A percentile compares a stretch with the other conserved stretches of the same genome.
These are phyloP conservation scores for Coptodon rendalli DNA, from an alignment of 2,113 vertebrate genomes.

Conservation along the genomic window DNA sequence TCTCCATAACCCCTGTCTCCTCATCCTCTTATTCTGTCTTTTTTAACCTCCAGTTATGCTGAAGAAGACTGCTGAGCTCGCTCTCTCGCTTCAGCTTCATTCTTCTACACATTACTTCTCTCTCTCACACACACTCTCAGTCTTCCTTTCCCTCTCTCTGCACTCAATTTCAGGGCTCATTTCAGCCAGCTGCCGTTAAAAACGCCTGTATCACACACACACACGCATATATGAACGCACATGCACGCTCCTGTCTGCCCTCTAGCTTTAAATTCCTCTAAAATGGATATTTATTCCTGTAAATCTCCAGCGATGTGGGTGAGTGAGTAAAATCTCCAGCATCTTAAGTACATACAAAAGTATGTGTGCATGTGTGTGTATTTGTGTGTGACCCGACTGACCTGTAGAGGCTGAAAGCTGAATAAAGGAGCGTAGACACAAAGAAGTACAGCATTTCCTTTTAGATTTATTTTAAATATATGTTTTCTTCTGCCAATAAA, in stretches of 20 bases:
- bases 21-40: neutral
- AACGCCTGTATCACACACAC: neutral
- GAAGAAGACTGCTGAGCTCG: neutral
- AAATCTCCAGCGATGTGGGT: conserved; percentile 8
- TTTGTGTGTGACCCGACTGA: neutral
- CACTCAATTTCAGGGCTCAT: conserved; percentile 63
- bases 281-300: conserved; percentile 37
- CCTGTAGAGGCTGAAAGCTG: neutral
- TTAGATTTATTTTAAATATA: neutral
- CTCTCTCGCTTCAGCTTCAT: conserved; percentile 4
- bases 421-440: neutral
- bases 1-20: neutral
- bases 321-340: neutral
- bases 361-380: neutral
- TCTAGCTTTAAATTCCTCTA: conserved; percentile 27
- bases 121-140: neutral
- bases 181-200: conserved; percentile 50
- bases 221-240: neutral
- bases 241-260: neutral
- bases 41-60: conserved; percentile 36
- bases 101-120: neutral
- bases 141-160: conserved; percentile 8
- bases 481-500: neutral
- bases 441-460: neutral
- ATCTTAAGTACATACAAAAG: neutral